These are phyloP conservation scores for Pangasius larnaudii DNA, from an alignment of 2,797 vertebrate species.

Conservation along the genomic window DNA sequence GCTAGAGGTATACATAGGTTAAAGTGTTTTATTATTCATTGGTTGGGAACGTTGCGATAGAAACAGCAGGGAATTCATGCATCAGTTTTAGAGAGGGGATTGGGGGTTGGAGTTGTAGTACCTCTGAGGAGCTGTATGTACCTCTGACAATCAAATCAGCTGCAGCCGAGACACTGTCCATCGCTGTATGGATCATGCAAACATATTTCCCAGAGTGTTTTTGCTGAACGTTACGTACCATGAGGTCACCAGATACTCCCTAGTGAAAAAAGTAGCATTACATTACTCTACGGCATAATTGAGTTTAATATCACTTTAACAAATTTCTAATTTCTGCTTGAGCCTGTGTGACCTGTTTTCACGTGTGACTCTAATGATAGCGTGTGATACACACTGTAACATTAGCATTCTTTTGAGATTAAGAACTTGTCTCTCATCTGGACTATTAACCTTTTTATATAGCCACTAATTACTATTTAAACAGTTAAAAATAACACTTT, in stretches of 20 bases:
- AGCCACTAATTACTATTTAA: not conserved
- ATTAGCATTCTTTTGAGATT: not conserved
- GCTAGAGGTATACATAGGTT: slow-evolving; percentile 19
- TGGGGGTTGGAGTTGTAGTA: not conserved
- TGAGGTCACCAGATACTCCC: slow-evolving; percentile 88
- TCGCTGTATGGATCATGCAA: slow-evolving; percentile 82
- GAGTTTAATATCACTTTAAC: not conserved
- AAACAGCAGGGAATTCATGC: slow-evolving; percentile 59
- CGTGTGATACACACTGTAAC: not conserved
- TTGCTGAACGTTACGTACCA: slow-evolving; percentile 89
- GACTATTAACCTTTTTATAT: not conserved
- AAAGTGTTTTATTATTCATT: slow-evolving; percentile 57
- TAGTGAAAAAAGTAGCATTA: slow-evolving; percentile 49
- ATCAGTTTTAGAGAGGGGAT: slow-evolving; percentile 56
- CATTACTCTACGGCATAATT: not conserved
- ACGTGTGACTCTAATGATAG: not conserved
- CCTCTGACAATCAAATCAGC: slow-evolving; percentile 87
- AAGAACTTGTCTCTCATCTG: not conserved
- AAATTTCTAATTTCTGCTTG: not conserved
- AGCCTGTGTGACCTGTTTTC: no score
- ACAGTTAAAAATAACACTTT: not conserved
- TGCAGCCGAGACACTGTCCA: slow-evolving; percentile 82
- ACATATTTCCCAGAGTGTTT: slow-evolving; percentile 87
- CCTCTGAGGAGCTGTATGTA: slow-evolving; percentile 60
- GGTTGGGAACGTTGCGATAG: slow-evolving; percentile 46